phyloP scores from a whole-genome alignment of 2,888 invertebrate species.

The Nephrocerus scutellatus region DNA sequence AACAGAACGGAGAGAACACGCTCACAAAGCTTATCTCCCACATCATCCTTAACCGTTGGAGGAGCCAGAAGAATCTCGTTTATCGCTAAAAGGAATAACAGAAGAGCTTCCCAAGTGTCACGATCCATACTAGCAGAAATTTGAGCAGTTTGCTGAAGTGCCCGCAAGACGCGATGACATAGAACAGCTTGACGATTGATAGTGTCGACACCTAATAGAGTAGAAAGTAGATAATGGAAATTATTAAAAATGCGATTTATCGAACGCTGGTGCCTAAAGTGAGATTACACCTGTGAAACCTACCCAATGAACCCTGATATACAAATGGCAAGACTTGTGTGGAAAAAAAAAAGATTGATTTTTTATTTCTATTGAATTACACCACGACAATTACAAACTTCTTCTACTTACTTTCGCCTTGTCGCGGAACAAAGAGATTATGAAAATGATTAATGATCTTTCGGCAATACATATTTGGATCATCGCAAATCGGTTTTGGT shows the following conservation, averaged over 20 bases:
- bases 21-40: slow-evolving; percentile 92
- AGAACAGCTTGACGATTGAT: slow-evolving; percentile 90
- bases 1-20: slow-evolving; percentile 88
- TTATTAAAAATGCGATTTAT: neutral
- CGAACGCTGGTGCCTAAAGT: slow-evolving; percentile 2
- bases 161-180: slow-evolving; percentile 82
- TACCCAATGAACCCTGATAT: slow-evolving; percentile 76
- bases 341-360: slow-evolving; percentile 36
- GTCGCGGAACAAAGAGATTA: slow-evolving; percentile 88
- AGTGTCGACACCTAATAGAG: slow-evolving; percentile 67
- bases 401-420: slow-evolving; percentile 73
- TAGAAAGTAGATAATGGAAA: slow-evolving; percentile 1
- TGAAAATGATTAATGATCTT: slow-evolving; percentile 89
- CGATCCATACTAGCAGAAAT: slow-evolving; percentile 68
- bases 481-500: slow-evolving; percentile 79
- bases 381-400: too few relatives aligned
- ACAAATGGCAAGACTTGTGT: slow-evolving; percentile 86
- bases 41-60: slow-evolving; percentile 88
- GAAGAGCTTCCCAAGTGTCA: slow-evolving; percentile 84
- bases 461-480: slow-evolving; percentile 83
- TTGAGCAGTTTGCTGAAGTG: slow-evolving; percentile 72
- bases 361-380: too few relatives aligned
- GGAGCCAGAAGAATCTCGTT: slow-evolving; percentile 88
- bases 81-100: slow-evolving; percentile 80
- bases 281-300: slow-evolving; percentile 33